Conservation (phyloP, 2,113 vertebrate genomes). For the Cardinalis cardinalis region DNA sequence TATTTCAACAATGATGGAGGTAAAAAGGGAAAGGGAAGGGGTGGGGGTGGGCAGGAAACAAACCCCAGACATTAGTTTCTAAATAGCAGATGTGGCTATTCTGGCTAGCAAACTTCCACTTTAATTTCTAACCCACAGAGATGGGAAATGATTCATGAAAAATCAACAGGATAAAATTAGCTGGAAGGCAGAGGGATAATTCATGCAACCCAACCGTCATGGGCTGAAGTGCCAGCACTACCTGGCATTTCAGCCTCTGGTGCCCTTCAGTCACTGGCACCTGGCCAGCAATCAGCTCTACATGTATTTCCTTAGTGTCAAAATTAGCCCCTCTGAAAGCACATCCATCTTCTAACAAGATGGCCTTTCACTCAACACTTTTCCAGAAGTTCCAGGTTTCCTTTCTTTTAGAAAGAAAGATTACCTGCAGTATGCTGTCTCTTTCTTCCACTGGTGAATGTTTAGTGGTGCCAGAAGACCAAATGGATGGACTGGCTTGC, state of each 20-base stretch:
- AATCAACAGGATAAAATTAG: conserved; percentile 67
- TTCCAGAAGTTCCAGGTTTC: background rate
- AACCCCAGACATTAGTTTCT: conserved; percentile 35
- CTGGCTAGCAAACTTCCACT: conserved; percentile 50
- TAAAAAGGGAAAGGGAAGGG: conserved; percentile 29
- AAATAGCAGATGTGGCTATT: conserved; percentile 57
- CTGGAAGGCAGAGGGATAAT: conserved; percentile 53
- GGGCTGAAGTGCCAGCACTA: conserved; percentile 32
- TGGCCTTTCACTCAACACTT: background rate
- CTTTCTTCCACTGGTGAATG: background rate
- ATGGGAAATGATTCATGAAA: conserved; percentile 71
- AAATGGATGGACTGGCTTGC: background rate
- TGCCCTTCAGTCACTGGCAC: conserved; percentile 53
- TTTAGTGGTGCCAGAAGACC: background rate
- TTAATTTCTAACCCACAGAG: conserved; percentile 60
- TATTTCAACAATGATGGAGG: background rate
- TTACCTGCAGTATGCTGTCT: background rate
- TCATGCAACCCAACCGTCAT: conserved; percentile 27
- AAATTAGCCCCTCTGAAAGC: conserved; percentile 37
- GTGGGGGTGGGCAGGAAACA: conserved; percentile 38
- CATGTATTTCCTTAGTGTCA: conserved; percentile 32
- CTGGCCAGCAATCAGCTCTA: background rate
- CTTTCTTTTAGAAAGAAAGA: background rate
- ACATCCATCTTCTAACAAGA: conserved; percentile 22
- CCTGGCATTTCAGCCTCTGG: conserved; percentile 47